These are phyloP conservation scores for Macrochelys suwanniensis DNA, from an alignment of 2,797 vertebrate genomes.

Conservation along the genomic window DNA sequence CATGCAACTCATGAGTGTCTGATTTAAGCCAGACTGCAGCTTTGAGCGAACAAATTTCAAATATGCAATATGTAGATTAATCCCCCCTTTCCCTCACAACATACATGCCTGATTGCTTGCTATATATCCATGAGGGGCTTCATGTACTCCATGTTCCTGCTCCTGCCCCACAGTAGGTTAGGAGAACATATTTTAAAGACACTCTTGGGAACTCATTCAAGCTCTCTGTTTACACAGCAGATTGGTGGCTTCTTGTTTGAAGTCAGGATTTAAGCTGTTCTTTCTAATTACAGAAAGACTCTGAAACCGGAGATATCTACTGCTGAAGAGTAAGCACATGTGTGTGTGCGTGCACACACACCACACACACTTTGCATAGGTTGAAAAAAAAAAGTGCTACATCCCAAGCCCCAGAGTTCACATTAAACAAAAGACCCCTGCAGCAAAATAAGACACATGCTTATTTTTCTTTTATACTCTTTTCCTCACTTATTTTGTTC, in stretches of 20 bases:
- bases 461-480: slow-evolving; percentile 14
- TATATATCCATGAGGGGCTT: slow-evolving; percentile 16
- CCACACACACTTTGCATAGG: not conserved
- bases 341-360: not conserved
- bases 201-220: slow-evolving; percentile 66
- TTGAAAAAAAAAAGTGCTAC: slow-evolving; percentile 43
- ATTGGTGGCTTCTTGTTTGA: slow-evolving; percentile 77
- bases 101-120: not conserved
- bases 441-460: slow-evolving; percentile 62
- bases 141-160: slow-evolving; percentile 31
- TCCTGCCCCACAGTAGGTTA: slow-evolving; percentile 42
- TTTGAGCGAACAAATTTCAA: not conserved
- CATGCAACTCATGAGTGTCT: not conserved
- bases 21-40: not conserved
- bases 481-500: slow-evolving; percentile 28
- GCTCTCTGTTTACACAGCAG: slow-evolving; percentile 78
- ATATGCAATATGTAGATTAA: not conserved
- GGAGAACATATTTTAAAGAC: slow-evolving; percentile 68
- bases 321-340: slow-evolving; percentile 54
- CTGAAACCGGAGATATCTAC: slow-evolving; percentile 73
- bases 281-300: slow-evolving; percentile 75
- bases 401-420: slow-evolving; percentile 50
- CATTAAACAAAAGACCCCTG: slow-evolving; percentile 53
- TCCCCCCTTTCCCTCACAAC: rapidly evolving
- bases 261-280: slow-evolving; percentile 77